Evolutionary conservation across 2,888 invertebrate genomes (phyloP).

Genomic region (Athalia circularis): DNA sequence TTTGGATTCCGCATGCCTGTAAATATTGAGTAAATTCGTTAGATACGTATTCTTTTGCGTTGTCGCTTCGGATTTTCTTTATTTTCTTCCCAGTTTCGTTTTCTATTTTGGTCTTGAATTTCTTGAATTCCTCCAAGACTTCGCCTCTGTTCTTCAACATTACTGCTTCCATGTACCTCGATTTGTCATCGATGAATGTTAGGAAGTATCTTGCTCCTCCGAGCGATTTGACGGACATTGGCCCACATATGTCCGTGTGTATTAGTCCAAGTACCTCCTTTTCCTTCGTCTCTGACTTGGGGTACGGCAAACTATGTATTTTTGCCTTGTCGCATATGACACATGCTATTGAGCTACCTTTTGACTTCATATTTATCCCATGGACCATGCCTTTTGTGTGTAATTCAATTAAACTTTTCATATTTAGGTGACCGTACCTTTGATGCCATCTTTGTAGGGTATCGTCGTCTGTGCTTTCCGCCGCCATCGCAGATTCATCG

Average conservation of each 20-base stretch:
- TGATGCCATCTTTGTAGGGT: slow-evolving; percentile 52
- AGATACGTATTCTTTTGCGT: slow-evolving; percentile 33
- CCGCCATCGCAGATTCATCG: slow-evolving; percentile 2
- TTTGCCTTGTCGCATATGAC: slow-evolving; percentile 51
- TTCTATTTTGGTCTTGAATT: slow-evolving; percentile 11
- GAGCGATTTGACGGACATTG: slow-evolving; percentile 59
- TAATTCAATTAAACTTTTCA: slow-evolving; percentile 51
- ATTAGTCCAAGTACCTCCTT: slow-evolving; percentile 55
- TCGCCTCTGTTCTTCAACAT: slow-evolving; percentile 27
- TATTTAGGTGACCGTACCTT: slow-evolving; percentile 54
- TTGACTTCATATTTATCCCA: slow-evolving; percentile 46
- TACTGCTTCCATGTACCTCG: slow-evolving; percentile 50
- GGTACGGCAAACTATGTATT: slow-evolving; percentile 51
- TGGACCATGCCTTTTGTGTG: slow-evolving; percentile 47
- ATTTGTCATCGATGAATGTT: slow-evolving; percentile 65
- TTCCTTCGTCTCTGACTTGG: slow-evolving; percentile 45
- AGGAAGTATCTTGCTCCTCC: slow-evolving; percentile 59
- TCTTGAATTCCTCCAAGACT: slow-evolving; percentile 29
- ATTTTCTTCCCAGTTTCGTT: slow-evolving; percentile 20
- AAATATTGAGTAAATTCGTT: slow-evolving; percentile 38
- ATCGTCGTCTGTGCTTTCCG: background rate
- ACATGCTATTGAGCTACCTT: slow-evolving; percentile 36
- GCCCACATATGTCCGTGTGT: slow-evolving; percentile 63
- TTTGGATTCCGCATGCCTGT: slow-evolving; percentile 17
- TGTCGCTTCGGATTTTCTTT: slow-evolving; percentile 33